Evolutionary conservation across 2,888 invertebrate genomes (phyloP).

Genomic region (Eristalinus aeneus): DNA sequence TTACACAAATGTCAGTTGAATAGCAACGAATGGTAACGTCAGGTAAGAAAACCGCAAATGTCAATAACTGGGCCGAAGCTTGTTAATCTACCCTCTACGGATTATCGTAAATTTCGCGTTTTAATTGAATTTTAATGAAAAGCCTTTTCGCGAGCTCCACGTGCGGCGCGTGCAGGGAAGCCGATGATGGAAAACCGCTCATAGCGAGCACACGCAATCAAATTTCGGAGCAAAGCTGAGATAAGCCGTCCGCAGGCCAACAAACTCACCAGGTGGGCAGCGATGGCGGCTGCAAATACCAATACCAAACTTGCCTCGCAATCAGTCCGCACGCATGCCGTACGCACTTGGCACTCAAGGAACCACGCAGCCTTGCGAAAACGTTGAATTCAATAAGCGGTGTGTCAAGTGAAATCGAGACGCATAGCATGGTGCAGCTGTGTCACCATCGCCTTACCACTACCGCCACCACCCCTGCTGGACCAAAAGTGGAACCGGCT

Average conservation of each 20-base stretch:
- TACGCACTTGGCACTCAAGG: constrained; percentile 27
- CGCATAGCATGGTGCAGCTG: constrained; percentile 22
- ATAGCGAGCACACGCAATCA: constrained; percentile 56
- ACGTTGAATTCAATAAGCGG: background rate
- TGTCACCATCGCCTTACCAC: constrained; percentile 9
- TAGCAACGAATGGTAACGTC: constrained; percentile 45
- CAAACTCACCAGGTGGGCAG: constrained; percentile 70
- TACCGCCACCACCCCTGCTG: background rate
- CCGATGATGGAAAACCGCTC: constrained; percentile 63
- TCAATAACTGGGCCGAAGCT: constrained; percentile 52
- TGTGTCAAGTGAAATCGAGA: constrained; percentile 69
- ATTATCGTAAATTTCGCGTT: constrained; percentile 64
- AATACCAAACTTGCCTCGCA: constrained; percentile 58
- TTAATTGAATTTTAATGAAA: constrained; percentile 71
- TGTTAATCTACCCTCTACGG: constrained; percentile 34
- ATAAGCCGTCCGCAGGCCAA: constrained; percentile 23
- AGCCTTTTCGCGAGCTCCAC: constrained; percentile 30
- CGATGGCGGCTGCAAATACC: constrained; percentile 36
- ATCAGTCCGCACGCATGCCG: constrained; percentile 63
- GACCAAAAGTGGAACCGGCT: constrained; percentile 51
- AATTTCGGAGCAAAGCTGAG: constrained; percentile 27
- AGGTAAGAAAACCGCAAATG: constrained; percentile 24
- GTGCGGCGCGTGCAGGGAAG: constrained; percentile 1
- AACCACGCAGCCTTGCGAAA: background rate
- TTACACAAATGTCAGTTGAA: constrained; percentile 58